Percentiles rank a stretch among this genome's conserved stretches.
These are phyloP conservation scores for Nycticorax nycticorax DNA, from an alignment of 2,113 vertebrate genomes.

Conservation along the genomic window DNA sequence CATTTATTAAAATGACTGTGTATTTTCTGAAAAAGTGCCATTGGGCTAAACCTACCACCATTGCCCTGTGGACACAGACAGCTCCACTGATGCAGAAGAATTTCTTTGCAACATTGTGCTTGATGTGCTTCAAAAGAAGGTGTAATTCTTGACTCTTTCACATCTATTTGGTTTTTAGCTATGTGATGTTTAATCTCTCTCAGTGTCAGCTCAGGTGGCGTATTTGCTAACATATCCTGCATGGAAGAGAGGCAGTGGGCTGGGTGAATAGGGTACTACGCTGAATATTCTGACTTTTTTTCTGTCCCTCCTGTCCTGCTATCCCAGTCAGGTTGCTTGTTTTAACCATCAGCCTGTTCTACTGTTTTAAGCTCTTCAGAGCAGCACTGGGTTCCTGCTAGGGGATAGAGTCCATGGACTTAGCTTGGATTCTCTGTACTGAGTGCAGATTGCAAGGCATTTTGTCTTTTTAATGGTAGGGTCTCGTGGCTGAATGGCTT, in stretches of 20 bases:
- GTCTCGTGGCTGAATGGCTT: background rate
- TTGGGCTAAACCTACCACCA: background rate
- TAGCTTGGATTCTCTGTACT: background rate
- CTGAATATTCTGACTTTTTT: background rate
- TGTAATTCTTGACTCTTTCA: background rate
- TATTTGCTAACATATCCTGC: background rate
- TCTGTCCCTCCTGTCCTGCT: background rate
- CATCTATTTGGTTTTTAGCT: background rate
- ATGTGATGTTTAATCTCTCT: background rate
- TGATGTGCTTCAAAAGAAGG: background rate
- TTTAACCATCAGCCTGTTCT: background rate
- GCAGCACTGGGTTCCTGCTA: background rate
- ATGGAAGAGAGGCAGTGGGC: background rate
- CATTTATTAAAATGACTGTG: background rate
- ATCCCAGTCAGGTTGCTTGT: background rate
- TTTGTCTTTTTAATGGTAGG: background rate
- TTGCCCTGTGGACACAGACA: fast-evolving
- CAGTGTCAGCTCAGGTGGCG: background rate
- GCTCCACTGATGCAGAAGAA: background rate
- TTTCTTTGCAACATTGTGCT: background rate
- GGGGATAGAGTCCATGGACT: fast-evolving
- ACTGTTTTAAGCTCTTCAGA: background rate
- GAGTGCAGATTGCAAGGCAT: background rate
- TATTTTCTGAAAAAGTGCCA: background rate
- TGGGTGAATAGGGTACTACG: background rate